These are phyloP conservation scores for Anabacerthia variegaticeps DNA, from an alignment of 2,797 vertebrate species.

Conservation along the genomic window DNA sequence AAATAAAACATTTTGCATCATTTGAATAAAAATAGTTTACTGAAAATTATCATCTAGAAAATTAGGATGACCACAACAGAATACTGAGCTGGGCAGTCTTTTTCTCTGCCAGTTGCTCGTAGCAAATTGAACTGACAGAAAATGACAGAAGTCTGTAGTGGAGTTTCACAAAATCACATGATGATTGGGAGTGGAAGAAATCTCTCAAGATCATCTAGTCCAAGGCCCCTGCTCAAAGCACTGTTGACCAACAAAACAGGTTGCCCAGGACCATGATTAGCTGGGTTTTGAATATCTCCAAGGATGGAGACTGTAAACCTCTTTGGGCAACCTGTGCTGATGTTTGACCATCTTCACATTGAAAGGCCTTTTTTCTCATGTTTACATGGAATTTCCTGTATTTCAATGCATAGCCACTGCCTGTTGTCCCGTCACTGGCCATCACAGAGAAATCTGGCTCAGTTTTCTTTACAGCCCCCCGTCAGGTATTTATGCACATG, in stretches of 20 bases:
- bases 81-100: background rate
- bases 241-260: rapidly evolving
- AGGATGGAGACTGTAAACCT: background rate
- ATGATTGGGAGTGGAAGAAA: background rate
- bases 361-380: background rate
- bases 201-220: background rate
- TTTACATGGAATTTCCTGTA: background rate
- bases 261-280: background rate
- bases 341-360: background rate
- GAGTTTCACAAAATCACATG: background rate
- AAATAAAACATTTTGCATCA: background rate
- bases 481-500: background rate
- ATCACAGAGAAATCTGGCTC: background rate
- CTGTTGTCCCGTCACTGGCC: background rate
- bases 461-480: background rate
- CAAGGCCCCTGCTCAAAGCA: background rate
- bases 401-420: background rate
- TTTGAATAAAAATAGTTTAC: background rate
- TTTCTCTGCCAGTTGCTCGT: background rate
- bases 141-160: background rate
- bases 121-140: background rate
- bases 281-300: background rate
- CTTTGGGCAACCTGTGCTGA: background rate
- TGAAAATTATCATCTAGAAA: background rate
- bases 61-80: background rate